Conservation (phyloP, 2,797 vertebrate genomes). For the Anableps anableps region DNA sequence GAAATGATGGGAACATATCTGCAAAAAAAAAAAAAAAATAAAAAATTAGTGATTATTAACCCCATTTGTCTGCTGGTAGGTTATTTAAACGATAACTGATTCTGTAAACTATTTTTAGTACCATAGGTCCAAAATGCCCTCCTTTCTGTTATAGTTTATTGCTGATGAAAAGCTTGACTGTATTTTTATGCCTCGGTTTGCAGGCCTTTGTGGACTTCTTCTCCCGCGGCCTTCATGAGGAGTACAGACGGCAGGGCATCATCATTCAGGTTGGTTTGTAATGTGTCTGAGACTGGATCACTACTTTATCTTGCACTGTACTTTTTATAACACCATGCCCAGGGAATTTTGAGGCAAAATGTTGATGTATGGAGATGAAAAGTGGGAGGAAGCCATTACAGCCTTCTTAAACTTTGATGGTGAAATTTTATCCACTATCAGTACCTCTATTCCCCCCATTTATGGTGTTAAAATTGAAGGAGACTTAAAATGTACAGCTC, state of each 20-base stretch:
- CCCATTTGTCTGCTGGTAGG: too few species aligned
- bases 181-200: constrained; percentile 20
- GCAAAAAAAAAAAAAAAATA: too few species aligned
- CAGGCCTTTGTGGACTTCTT: constrained; percentile 96
- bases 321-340: neutral
- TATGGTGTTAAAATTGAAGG: neutral
- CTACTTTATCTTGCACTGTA: neutral
- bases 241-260: constrained; percentile 92
- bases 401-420: neutral
- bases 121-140: neutral
- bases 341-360: neutral
- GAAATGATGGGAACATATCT: too few species aligned
- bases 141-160: neutral
- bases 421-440: too few species aligned
- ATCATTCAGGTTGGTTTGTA: constrained; percentile 89
- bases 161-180: neutral
- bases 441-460: too few species aligned
- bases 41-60: too few species aligned
- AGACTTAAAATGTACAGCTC: neutral
- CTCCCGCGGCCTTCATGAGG: constrained; percentile 89
- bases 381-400: neutral
- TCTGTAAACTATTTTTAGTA: neutral
- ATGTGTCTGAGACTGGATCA: neutral
- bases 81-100: neutral
- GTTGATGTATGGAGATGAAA: neutral